Evolutionary conservation across 2,113 vertebrate genomes (phyloP), one percentile per base, ranked within the genome.

Genomic region (Heliornis fulica): DNA sequence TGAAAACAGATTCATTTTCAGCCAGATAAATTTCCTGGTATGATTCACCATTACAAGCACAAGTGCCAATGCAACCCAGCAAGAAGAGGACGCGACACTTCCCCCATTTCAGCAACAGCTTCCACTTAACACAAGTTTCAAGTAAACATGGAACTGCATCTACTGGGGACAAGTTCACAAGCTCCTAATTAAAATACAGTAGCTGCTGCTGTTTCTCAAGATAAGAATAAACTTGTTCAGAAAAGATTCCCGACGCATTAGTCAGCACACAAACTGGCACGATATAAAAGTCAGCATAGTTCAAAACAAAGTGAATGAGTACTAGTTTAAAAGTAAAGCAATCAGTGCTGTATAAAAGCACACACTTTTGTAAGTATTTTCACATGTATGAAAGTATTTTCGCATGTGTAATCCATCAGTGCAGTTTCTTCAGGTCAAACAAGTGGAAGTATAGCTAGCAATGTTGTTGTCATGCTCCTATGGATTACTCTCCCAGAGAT

Each of bases 141-240:
- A 92, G 86, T 54, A 89, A 94, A 90, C 71, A 66, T 25, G 54
- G 68, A 92, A 94, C 54, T 46, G 83, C 64, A 92, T 72, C 46
- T 87, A 71, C 15, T 2, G 1, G 66, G 87, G 89, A 46, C 87
- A 89, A 91, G 81, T 64, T 94, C 22, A 7, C 65, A 82, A 81
- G 61, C 50, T 94, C 80, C 65, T 87, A n/a, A 92, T 95, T 94
- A 90, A 95, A 91, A 89, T 78, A 92, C 7, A 78, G 74, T 84
- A 91, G 65, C 69, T 82, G 65, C 61, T 94, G 72, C 89, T 92
- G 93, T 71, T 95, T 75, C 83, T 70, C 53, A 81, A 94, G 84
- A 75, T 89, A 93, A 94, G 91, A 94, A 94, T 51, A 91, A 93
- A 86, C 40, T 92, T 72, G 18, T 60, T 91, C 51, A 76, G 89